phyloP scores from a whole-genome alignment of 2,797 vertebrate species.

The Babyrousa celebensis region DNA sequence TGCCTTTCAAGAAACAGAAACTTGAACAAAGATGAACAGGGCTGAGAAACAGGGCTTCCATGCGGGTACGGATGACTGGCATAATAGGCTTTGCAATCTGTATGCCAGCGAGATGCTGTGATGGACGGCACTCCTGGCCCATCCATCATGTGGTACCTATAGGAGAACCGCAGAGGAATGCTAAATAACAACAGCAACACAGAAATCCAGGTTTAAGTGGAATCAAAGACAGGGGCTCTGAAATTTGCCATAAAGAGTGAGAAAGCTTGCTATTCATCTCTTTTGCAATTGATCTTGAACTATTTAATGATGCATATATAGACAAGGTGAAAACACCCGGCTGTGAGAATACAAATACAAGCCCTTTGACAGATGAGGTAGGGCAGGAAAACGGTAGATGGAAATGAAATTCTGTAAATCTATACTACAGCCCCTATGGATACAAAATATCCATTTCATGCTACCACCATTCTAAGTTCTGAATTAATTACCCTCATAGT shows the following conservation, averaged over 20 bases:
- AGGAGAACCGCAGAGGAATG: neutral
- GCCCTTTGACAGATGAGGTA: neutral
- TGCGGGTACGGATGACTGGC: neutral
- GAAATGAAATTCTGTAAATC: slow-evolving; percentile 50
- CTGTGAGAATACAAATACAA: neutral
- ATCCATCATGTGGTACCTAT: neutral
- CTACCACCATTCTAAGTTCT: neutral
- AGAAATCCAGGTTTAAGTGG: neutral
- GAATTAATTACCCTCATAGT: neutral
- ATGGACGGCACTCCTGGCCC: neutral
- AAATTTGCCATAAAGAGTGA: neutral
- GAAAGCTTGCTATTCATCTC: slow-evolving; percentile 1
- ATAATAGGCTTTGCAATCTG: neutral
- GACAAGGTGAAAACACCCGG: neutral
- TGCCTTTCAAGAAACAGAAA: neutral
- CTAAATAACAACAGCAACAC: neutral
- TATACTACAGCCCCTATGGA: neutral
- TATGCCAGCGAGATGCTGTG: neutral
- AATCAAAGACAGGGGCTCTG: slow-evolving; percentile 16
- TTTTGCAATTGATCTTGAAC: slow-evolving; percentile 33
- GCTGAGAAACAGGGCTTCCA: neutral
- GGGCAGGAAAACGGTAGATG: neutral
- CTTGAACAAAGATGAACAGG: neutral
- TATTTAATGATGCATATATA: neutral
- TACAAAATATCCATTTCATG: neutral